Base-by-base conservation (phyloP, 2,888 invertebrate genomes). In the Glyphotaelius pellucidus region DNA sequence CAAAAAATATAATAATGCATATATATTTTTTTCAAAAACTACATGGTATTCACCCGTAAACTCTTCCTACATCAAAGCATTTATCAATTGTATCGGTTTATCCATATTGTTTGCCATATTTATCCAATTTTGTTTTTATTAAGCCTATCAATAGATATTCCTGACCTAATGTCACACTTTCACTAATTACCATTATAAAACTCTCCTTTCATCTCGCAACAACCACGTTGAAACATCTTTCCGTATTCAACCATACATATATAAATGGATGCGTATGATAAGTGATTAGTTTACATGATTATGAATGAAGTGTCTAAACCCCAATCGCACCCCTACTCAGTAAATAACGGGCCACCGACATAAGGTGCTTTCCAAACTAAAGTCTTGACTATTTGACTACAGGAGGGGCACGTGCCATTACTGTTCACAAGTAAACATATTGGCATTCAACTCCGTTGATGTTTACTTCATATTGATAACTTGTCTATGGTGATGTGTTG, bases 381-480 rank as follows among this genome's bases (percentile, higher is more conserved):
- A 83, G 83, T 19, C 35, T 83, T n/a, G 12, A 83, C 83, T 19
- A 83, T 83, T 83, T 83, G 35, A 35, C 32, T 35, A 83, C 83
- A 83, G 19, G 83, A 25, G 19, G 14, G 35, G 83, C 83, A 35
- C 83, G 83, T 83, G 83, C 35, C 3, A 38, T 25, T 35, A 83
- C 32, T 83, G 35, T 83, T 83, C 35, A 83, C 35, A 35, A 19
- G 83, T 83, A 5, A 31, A 19, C 35, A 83, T 83, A 83, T 83
- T 83, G 83, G 35, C 35, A 83, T 83, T 83, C 83, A 83, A 11
- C 35, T 35, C 83, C 83, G 7, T 32, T 83, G 83, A 35, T 83
- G 83, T 83, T 83, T 83, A 35, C 83, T 35, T 38, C 35, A 32
- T 83, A 83, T 35, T 83, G 35, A 83, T 83, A 83, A 83, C 83